A percentile compares a stretch with the other conserved stretches of the same genome.
Conservation (phyloP, 2,113 vertebrate genomes). For the Ellobius talpinus region DNA sequence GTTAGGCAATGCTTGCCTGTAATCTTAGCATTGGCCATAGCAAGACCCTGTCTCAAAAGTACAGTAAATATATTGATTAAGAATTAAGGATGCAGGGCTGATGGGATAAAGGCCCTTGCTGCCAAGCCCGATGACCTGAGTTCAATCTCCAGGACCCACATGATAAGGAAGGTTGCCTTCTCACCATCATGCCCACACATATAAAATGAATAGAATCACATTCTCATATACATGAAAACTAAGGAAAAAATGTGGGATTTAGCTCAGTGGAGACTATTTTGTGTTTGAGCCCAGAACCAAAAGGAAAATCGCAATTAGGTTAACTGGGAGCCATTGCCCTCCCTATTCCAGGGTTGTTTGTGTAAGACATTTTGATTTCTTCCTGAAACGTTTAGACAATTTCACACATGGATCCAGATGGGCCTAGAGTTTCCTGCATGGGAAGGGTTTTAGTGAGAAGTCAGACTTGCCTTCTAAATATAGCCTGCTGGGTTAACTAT, state of each 20-base stretch:
- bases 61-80: background rate
- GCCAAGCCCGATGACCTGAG: too few species aligned
- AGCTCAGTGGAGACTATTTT: background rate
- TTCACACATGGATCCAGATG: background rate
- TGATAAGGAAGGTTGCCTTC: background rate
- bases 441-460: background rate
- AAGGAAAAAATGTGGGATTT: background rate
- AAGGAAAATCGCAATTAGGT: background rate
- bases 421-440: background rate
- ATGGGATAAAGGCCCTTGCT: background rate
- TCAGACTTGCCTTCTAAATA: background rate
- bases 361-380: background rate
- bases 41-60: background rate
- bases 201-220: background rate
- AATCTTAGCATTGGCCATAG: background rate
- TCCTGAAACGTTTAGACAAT: background rate
- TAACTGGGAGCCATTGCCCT: background rate
- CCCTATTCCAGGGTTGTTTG: background rate
- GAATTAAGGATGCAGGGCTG: background rate
- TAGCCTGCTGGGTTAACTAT: background rate
- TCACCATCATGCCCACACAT: background rate
- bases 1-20: background rate
- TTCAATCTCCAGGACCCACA: background rate
- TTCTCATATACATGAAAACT: background rate
- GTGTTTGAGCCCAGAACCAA: background rate